Conservation (phyloP, 1,140 invertebrate species). For the Eumaeus atala region DNA sequence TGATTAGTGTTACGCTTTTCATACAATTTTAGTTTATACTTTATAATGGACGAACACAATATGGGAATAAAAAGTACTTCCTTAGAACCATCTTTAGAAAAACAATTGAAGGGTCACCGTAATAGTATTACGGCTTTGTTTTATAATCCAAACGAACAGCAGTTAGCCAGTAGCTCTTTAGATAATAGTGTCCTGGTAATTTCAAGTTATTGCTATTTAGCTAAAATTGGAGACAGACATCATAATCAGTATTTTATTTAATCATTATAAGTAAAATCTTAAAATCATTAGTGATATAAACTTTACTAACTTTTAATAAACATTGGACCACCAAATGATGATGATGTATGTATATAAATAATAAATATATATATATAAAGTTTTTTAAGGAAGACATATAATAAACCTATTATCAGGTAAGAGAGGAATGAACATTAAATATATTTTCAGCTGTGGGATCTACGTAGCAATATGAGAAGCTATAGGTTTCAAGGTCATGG, state of each 20-base stretch:
- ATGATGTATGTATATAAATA: too few species aligned
- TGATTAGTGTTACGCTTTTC: too few species aligned
- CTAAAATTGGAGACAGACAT: background rate
- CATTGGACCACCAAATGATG: too few species aligned
- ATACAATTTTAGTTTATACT: too few species aligned
- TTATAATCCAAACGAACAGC: slow-evolving; percentile 84
- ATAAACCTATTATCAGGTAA: too few species aligned
- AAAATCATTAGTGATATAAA: too few species aligned
- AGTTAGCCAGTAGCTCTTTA: slow-evolving; percentile 85
- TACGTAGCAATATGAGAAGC: slow-evolving; percentile 77
- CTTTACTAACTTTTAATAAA: too few species aligned
- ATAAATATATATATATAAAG: too few species aligned
- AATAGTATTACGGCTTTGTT: slow-evolving; percentile 82
- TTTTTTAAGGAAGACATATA: too few species aligned
- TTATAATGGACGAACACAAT: background rate
- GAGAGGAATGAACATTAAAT: slow-evolving; percentile 1
- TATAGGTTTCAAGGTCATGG: slow-evolving; percentile 80
- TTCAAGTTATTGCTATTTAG: background rate
- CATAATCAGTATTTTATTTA: too few species aligned
- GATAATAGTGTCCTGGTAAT: slow-evolving; percentile 83
- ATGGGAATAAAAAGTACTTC: slow-evolving; percentile 21
- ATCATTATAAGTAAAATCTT: too few species aligned
- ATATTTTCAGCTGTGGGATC: slow-evolving; percentile 80
- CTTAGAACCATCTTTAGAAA: slow-evolving; percentile 80
- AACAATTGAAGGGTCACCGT: slow-evolving; percentile 87